Base-by-base conservation (phyloP, 2,113 vertebrate species). In the Odobenus rosmarus region DNA sequence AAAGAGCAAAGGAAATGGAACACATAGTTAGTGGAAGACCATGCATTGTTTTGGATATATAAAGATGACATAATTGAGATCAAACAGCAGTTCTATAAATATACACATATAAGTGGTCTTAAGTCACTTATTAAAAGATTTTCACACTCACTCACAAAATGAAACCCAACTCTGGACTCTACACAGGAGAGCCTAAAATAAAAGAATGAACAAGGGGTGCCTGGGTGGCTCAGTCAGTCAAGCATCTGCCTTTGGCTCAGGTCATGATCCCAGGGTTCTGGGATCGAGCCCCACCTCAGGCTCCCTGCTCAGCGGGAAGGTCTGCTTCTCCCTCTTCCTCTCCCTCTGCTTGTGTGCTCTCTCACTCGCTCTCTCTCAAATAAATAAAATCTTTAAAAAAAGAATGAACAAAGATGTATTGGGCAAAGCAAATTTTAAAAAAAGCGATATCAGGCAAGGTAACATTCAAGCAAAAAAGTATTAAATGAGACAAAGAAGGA, bases 391-490 rank as follows among this genome's bases (percentile, higher is more conserved):
- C 46, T 46, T 46, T 46, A 46, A 46, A 46, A 79, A 93, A 91
- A 92, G 36, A 76, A 94, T 62, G 61, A 87, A 76, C 39, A 71
- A 88, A 61, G 23, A 88, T 51, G 31, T 69, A 74, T 19, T 28
- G 11, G 19, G 11, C 12, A 84, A 84, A 88, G 46, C 33, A 97
- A 94, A 84, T 59, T 95, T 76, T 15, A 51, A 84, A 82, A 85
- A 71, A 46, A 33, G 33, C 67, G 36, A 71, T 64, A 94, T 72
- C 88, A 94, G 53, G 71, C 88, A 94, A 92, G 28, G 39, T 76
- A 69, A 67, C 23, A 88, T 31, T 79, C 42, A 92, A 83, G 69
- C 26, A 49, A 72, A 90, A 86, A 88, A 55, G 26, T 26, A 76
- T 59, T 59, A 67, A 67, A 71, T 88, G 14, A 69, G 23, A 90